phyloP scores from a whole-genome alignment of 1,140 invertebrate species.

The Pseudomyrmex cubaensis region DNA sequence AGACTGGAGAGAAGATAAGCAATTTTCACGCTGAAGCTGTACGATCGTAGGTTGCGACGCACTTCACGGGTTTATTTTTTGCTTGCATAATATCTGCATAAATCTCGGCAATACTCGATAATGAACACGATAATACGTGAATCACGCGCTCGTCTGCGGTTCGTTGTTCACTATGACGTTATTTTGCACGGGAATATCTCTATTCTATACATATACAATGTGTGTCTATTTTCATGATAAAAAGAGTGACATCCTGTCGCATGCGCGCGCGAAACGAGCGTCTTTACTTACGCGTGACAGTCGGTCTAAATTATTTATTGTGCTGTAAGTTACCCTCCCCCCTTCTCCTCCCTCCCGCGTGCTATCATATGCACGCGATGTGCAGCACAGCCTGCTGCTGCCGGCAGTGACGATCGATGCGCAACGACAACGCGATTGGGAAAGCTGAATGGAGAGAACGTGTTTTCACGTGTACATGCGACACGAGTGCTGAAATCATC shows the following conservation, averaged over 20 bases:
- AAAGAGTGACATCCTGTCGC: constrained; percentile 17
- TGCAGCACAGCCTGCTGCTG: not conserved
- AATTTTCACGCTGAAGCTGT: constrained; percentile 14
- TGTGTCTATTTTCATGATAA: constrained; percentile 2
- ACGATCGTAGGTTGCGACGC: not conserved
- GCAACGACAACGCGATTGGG: not conserved
- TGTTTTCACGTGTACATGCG: not conserved
- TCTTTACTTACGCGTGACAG: constrained; percentile 46
- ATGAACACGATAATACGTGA: not conserved
- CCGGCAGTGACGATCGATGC: constrained; percentile 28
- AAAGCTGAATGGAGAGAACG: constrained; percentile 29
- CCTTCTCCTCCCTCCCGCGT: not conserved
- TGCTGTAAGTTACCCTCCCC: not conserved
- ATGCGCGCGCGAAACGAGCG: constrained; percentile 1
- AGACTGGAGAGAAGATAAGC: not conserved
- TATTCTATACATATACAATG: too few species aligned
- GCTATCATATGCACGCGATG: constrained; percentile 17
- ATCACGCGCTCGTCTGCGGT: too few species aligned
- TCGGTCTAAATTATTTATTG: constrained; percentile 45
- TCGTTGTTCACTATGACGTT: not conserved
- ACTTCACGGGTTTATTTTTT: not conserved
- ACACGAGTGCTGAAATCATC: not conserved
- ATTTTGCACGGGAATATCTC: not conserved
- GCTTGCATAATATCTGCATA: not conserved
- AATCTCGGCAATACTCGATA: not conserved